Conservation (phyloP, 2,888 invertebrate species). For the Sylvicola fuscatus region DNA sequence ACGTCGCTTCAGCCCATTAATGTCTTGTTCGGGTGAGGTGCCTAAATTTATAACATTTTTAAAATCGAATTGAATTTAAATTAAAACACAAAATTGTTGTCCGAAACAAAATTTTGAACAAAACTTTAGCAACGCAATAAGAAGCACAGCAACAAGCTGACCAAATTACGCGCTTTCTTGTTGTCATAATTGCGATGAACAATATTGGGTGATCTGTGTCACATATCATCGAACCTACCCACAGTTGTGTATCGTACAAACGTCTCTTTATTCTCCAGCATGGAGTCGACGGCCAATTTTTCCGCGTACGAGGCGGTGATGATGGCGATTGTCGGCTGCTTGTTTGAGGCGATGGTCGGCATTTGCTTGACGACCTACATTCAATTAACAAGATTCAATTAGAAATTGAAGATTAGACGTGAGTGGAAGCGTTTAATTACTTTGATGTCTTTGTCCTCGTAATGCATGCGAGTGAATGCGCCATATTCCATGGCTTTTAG, state of each 20-base stretch:
- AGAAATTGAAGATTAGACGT: neutral
- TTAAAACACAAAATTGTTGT: too few relatives aligned
- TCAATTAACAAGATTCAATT: slow-evolving; percentile 2
- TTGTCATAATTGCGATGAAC: too few relatives aligned
- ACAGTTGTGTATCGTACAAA: slow-evolving; percentile 92
- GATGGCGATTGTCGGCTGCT: slow-evolving; percentile 94
- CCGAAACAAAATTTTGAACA: too few relatives aligned
- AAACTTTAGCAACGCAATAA: too few relatives aligned
- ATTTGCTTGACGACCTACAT: slow-evolving; percentile 76
- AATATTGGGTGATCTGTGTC: too few relatives aligned
- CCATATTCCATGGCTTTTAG: slow-evolving; percentile 69
- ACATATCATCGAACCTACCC: too few relatives aligned
- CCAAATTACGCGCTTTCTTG: too few relatives aligned
- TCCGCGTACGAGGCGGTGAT: slow-evolving; percentile 95
- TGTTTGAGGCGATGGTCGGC: slow-evolving; percentile 71
- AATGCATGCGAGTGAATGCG: slow-evolving; percentile 67
- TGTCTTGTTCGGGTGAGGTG: slow-evolving; percentile 24
- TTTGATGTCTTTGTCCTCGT: slow-evolving; percentile 63
- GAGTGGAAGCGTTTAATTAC: slow-evolving; percentile 20
- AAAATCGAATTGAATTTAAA: too few relatives aligned
- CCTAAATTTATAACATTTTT: slow-evolving; percentile 12
- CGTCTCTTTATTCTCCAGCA: slow-evolving; percentile 94
- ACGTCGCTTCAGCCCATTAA: slow-evolving; percentile 11
- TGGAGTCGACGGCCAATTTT: slow-evolving; percentile 92
- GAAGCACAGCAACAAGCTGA: too few relatives aligned